Conservation (phyloP, 1,140 invertebrate species). For the Achroia grisella region DNA sequence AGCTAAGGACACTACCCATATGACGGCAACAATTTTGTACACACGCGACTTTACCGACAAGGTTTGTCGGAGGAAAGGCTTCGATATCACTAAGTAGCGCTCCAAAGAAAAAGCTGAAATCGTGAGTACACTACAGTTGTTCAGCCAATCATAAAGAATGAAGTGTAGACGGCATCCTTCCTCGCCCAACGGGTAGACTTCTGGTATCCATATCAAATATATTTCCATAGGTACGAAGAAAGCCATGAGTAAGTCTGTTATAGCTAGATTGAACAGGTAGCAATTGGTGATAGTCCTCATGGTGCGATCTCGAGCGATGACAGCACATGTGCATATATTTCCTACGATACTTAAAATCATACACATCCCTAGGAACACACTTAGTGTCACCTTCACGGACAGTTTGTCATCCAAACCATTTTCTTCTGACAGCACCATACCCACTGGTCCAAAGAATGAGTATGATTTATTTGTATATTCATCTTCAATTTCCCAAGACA, state of each 20-base stretch:
- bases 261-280: conserved; percentile 93
- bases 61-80: conserved; percentile 84
- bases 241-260: conserved; percentile 91
- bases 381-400: conserved; percentile 83
- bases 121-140: conserved; percentile 93
- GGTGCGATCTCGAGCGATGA: conserved; percentile 89
- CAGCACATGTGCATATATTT: conserved; percentile 94
- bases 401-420: conserved; percentile 75
- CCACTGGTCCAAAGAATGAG: conserved; percentile 28
- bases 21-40: conserved; percentile 80
- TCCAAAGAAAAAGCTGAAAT: conserved; percentile 88
- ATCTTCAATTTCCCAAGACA: not conserved
- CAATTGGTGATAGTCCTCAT: conserved; percentile 95
- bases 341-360: conserved; percentile 90
- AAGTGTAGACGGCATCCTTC: conserved; percentile 88
- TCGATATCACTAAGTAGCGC: conserved; percentile 84
- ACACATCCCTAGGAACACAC: conserved; percentile 84
- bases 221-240: conserved; percentile 88
- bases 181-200: conserved; percentile 90
- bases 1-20: conserved; percentile 81
- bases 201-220: conserved; percentile 87
- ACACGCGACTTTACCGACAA: conserved; percentile 85
- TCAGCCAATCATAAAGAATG: conserved; percentile 88
- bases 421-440: conserved; percentile 26
- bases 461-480: conserved; percentile 18